Percentiles rank a stretch among this genome's conserved stretches.
phyloP scores from a whole-genome alignment of 1,140 invertebrate genomes.

The Acyrthosiphon pisum region DNA sequence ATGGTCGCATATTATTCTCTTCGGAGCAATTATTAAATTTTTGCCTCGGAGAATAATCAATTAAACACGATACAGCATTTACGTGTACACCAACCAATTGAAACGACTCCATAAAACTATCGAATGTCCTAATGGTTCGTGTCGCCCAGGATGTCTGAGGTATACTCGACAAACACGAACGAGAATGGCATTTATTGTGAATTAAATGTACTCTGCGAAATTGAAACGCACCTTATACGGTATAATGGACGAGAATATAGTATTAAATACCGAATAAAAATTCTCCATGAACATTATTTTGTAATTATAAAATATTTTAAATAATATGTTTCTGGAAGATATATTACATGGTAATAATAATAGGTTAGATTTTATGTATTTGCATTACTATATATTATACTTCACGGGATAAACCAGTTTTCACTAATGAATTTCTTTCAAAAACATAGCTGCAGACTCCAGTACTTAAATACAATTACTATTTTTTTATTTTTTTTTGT shows the following conservation, averaged over 20 bases:
- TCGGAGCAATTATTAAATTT: slow-evolving; percentile 24
- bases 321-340: background rate
- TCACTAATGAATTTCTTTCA: slow-evolving; percentile 7
- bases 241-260: background rate
- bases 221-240: slow-evolving; percentile 30
- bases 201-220: background rate
- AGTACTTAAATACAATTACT: background rate
- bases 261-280: background rate
- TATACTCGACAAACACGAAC: background rate
- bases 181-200: slow-evolving; percentile 23
- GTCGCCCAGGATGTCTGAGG: background rate
- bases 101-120: slow-evolving; percentile 16
- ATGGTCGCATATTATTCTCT: background rate
- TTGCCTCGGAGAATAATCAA: slow-evolving; percentile 9
- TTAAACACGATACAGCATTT: background rate
- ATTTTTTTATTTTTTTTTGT: background rate
- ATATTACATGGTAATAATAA: background rate
- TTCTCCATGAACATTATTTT: background rate
- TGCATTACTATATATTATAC: background rate
- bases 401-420: background rate
- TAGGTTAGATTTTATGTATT: slow-evolving; percentile 5
- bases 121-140: slow-evolving; percentile 2
- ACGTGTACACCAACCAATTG: background rate
- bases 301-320: slow-evolving; percentile 16
- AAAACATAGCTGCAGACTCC: background rate